A percentile compares a stretch with the other conserved stretches of the same genome.
These are phyloP conservation scores for Agapostemon virescens DNA, from an alignment of 2,888 invertebrate species.

Conservation along the genomic window DNA sequence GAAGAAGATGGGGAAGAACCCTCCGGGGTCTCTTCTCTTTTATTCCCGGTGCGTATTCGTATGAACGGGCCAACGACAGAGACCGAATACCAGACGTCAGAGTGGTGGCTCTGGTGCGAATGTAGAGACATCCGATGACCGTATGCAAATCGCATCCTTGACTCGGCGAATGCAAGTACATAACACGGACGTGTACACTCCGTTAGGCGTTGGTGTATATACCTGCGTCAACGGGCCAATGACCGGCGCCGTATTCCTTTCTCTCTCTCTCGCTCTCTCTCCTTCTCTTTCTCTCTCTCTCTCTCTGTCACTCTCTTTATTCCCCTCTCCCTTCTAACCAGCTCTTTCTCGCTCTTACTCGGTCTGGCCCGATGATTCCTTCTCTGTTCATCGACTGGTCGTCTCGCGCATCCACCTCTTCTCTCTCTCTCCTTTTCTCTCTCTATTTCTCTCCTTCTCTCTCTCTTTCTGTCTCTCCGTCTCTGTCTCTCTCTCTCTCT, in stretches of 20 bases:
- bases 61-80: constrained; percentile 58
- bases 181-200: constrained; percentile 61
- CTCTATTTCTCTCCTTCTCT: background rate
- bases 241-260: constrained; percentile 57
- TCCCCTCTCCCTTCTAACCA: constrained; percentile 6
- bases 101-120: constrained; percentile 55
- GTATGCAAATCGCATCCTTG: constrained; percentile 67
- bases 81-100: constrained; percentile 40
- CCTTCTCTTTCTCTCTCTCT: constrained; percentile 2
- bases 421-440: constrained; percentile 7
- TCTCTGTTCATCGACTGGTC: constrained; percentile 6
- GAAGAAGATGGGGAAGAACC: background rate
- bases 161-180: constrained; percentile 66
- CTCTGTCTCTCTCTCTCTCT: background rate
- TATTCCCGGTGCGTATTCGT: constrained; percentile 54
- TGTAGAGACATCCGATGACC: constrained; percentile 65
- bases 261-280: constrained; percentile 16
- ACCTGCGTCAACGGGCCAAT: constrained; percentile 63
- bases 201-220: constrained; percentile 64
- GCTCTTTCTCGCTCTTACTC: background rate
- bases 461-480: background rate
- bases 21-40: constrained; percentile 21
- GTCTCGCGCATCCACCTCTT: constrained; percentile 3
- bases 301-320: background rate
- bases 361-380: background rate